Evolutionary conservation across 2,888 invertebrate genomes (phyloP).

Genomic region (Pristionchus maxplancki): DNA sequence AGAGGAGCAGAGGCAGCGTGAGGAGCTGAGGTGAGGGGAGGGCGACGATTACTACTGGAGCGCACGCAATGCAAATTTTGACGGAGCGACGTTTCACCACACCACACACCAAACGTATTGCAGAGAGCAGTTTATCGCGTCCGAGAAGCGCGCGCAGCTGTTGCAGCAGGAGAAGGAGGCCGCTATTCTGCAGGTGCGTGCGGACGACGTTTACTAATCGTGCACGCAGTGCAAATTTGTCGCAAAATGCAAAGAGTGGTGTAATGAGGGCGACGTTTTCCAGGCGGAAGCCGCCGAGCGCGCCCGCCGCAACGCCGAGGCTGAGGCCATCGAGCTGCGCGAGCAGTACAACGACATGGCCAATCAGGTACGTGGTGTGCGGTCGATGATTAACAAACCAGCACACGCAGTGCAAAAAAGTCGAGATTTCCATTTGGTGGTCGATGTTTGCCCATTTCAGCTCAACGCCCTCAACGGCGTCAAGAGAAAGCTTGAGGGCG

Average conservation of each 20-base stretch:
- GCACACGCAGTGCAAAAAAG: background rate
- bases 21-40: slow-evolving; percentile 51
- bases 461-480: slow-evolving; percentile 89
- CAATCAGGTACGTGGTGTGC: slow-evolving; percentile 86
- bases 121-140: slow-evolving; percentile 95
- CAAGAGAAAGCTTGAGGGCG: slow-evolving; percentile 99
- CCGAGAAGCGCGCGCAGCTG: slow-evolving; percentile 96
- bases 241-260: background rate
- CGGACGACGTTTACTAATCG: background rate
- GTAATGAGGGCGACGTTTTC: background rate
- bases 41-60: background rate
- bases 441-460: slow-evolving; percentile 21
- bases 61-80: background rate
- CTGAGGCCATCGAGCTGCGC: slow-evolving; percentile 96
- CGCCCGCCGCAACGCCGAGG: slow-evolving; percentile 97
- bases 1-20: slow-evolving; percentile 52
- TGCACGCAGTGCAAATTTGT: background rate
- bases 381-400: background rate
- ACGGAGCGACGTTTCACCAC: background rate
- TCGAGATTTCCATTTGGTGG: background rate
- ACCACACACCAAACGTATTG: too few species aligned
- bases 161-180: slow-evolving; percentile 99
- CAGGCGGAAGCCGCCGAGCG: slow-evolving; percentile 86
- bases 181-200: slow-evolving; percentile 86
- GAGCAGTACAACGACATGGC: slow-evolving; percentile 97